Evolutionary conservation across 53 echinoderm and acorn worm species (phyloP), one percentile per base, ranked within the genome.

Genomic region (Patiria pectinifera): DNA sequence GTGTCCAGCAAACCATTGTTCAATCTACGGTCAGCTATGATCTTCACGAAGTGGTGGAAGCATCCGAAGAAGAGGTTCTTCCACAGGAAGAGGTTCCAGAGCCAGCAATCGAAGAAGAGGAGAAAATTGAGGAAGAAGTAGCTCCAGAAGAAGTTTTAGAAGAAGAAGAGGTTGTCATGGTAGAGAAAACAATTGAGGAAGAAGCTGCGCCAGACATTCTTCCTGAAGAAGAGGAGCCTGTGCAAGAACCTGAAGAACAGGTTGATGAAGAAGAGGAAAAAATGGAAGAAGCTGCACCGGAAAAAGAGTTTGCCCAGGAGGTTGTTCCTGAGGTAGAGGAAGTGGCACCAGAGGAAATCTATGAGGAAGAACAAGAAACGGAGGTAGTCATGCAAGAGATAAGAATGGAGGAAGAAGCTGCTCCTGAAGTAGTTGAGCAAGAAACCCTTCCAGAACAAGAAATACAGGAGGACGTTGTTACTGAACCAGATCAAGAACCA

Each of bases 1-100:
- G 69, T 45, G 82, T 92, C 35, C 89, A 91, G 82, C 92, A 92
- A 71, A 92, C 83, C 18, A 78, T 90, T 87, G 92, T 91, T 63
- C 88, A 90, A 21, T 53, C 93, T 77, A 78, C 85, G 5, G 85
- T 90, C 69, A 62, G 91, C 62, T 83, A 92, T 45, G 85, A 78
- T 47, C 84, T 62, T 81, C 62, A 25, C 9, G 91, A 94, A 62
- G 89, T 92, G 84, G 83, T 91, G 21, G 69, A 53, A 53, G 53
- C 53, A 61, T 35, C 71, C 11, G 83, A 86, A 48, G 91, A 91
- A 85, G 80, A 88, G 58, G 22, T 78, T 15, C 77, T 82, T 72
- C 12, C 53, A 62, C 47, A 82, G 71, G 93, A 91, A 24, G 80
- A 46, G 82, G 77, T 47, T 45, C 87, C 48, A 46, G 62, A 18